phyloP scores from a whole-genome alignment of 2,888 invertebrate genomes.

The Leptogaster cylindrica region DNA sequence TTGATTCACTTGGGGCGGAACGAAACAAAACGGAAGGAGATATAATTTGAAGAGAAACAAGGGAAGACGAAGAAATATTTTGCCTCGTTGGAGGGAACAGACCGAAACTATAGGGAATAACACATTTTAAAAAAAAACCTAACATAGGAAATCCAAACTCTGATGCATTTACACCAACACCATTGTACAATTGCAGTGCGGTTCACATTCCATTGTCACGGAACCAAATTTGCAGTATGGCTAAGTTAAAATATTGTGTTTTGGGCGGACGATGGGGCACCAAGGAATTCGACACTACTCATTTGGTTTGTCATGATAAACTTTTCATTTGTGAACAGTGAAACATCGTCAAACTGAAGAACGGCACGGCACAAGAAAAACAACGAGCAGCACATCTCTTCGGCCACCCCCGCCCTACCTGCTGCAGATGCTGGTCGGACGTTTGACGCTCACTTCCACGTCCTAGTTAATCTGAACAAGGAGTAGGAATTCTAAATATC shows the following conservation, averaged over 20 bases:
- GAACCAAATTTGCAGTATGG: constrained; percentile 26
- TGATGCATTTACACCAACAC: neutral
- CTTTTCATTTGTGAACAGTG: too few relatives aligned
- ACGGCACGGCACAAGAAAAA: too few relatives aligned
- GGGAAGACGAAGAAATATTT: constrained; percentile 4
- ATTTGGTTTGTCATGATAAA: neutral
- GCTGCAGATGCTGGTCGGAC: too few relatives aligned
- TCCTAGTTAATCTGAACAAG: neutral
- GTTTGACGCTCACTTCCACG: too few relatives aligned
- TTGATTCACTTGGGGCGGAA: constrained; percentile 29
- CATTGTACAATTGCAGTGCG: neutral
- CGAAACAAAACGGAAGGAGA: constrained; percentile 38
- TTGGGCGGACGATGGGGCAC: neutral
- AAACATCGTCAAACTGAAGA: too few relatives aligned
- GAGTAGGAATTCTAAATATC: too few relatives aligned
- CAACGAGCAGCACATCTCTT: too few relatives aligned
- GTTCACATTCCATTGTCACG: constrained; percentile 30
- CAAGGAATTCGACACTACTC: neutral
- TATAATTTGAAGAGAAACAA: constrained; percentile 27
- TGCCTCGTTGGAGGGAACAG: neutral
- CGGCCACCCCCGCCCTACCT: too few relatives aligned
- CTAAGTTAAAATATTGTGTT: neutral
- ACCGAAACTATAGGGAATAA: too few relatives aligned
- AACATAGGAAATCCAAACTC: neutral
- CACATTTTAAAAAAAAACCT: neutral